A percentile compares a stretch with the other conserved stretches of the same genome.
Evolutionary conservation across 2,888 invertebrate genomes (phyloP).

Genomic region (Malachius bipustulatus): DNA sequence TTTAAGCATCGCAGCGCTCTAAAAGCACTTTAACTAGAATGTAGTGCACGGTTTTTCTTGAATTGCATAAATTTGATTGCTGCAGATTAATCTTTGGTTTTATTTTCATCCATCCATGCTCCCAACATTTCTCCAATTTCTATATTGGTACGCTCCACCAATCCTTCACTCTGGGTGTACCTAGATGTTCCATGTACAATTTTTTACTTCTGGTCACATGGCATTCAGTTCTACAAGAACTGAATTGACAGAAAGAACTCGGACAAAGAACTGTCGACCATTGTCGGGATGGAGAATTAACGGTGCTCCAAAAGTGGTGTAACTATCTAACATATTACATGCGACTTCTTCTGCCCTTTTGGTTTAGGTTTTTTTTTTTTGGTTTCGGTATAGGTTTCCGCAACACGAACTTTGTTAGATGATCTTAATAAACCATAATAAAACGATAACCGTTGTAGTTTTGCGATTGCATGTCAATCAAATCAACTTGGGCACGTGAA

Average conservation of each 20-base stretch:
- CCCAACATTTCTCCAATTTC: conserved; percentile 10
- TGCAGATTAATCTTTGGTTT: conserved; percentile 7
- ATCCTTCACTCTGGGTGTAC: conserved; percentile 7
- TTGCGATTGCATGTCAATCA: conserved; percentile 12
- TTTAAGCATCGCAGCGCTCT: not conserved
- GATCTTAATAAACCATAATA: conserved; percentile 6
- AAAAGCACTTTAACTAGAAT: conserved; percentile 4
- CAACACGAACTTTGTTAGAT: conserved; percentile 11
- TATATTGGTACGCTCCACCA: conserved; percentile 7
- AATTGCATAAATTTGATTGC: conserved; percentile 9
- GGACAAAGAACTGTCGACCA: conserved; percentile 8
- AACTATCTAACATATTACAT: conserved; percentile 3
- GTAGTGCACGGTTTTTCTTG: conserved; percentile 8
- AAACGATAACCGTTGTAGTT: conserved; percentile 6
- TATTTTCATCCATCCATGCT: conserved; percentile 5
- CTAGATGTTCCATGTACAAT: not conserved
- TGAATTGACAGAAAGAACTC: too few species aligned
- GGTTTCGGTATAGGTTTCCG: conserved; percentile 11
- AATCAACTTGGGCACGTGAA: conserved; percentile 13
- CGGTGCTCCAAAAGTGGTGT: conserved; percentile 5
- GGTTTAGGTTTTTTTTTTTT: too few species aligned
- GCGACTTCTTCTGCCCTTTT: conserved; percentile 6
- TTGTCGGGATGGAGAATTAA: conserved; percentile 3
- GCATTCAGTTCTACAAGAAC: conserved; percentile 8
- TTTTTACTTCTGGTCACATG: conserved; percentile 8